Evolutionary conservation across 37 sponge, comb jelly and placozoan species (phyloP), one percentile per base, ranked within the genome.

Genomic region (Aphrocallistes beatrix): DNA sequence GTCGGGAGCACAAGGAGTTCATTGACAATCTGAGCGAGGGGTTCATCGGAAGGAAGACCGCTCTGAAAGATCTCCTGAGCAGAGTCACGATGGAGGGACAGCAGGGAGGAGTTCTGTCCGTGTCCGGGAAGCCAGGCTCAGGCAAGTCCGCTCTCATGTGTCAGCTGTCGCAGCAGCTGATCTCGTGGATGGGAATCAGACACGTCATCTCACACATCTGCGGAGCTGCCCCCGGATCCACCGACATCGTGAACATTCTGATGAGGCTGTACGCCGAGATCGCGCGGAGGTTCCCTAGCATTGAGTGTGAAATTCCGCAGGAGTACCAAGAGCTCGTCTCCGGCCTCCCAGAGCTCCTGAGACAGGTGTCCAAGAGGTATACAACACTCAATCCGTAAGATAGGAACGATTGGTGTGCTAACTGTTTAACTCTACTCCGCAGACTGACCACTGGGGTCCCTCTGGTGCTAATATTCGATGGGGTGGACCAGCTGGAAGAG

Each of bases 61-160:
- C 91, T 0, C 83, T 93, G 38, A 87, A 87, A 37, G 49, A 93
- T 25, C 34, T 60, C 6, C 25, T 60, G 17, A 3, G n/a, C 34
- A 60, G 34, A 60, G 75, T 60, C 10, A 91, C 90, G 19, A 17
- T 39, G 36, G 84, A 45, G 0, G 50, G 75, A 0, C 40, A 92
- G 38, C 82, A 86, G 10, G 45, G 37, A 32, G 81, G 51, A 28
- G 28, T 94, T 34, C 37, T 96, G 23, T 37, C 90, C 1, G 81
- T 86, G 0, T 38, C 84, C 10, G 97, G 97, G 16, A 94, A 96
- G 45, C 90, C 92, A 23, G 97, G 97, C 0, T 92, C 89, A 38
- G 97, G 97, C 0, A 96, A 94, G 84, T 90, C 94, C 37, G 92
- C 97, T 25, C 89, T 96, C 86, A 92, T 96, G 94, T 92, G 91